Percentiles rank a stretch among this genome's conserved stretches.
Evolutionary conservation across 2,888 invertebrate species (phyloP).

Genomic region (Cheilosia vernalis): DNA sequence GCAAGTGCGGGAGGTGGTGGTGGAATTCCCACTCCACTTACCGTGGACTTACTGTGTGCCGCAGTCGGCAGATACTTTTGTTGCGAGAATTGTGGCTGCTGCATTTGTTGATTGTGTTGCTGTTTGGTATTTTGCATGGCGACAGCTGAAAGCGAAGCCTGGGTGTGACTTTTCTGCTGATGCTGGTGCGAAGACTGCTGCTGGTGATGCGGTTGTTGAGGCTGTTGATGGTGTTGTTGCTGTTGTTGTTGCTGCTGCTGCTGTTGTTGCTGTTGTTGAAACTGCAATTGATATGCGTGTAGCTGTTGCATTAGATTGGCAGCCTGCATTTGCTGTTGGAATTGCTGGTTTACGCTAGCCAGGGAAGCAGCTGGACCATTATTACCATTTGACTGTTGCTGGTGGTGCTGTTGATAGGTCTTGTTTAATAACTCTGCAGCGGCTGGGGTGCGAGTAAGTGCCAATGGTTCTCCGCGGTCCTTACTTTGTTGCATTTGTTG

Average conservation of each 20-base stretch:
- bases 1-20: conserved; percentile 76
- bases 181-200: conserved; percentile 77
- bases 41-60: conserved; percentile 67
- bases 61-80: conserved; percentile 77
- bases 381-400: conserved; percentile 79
- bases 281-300: conserved; percentile 79
- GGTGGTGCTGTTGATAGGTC: conserved; percentile 78
- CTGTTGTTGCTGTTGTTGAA: conserved; percentile 83
- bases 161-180: conserved; percentile 73
- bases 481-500: conserved; percentile 79
- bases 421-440: conserved; percentile 79
- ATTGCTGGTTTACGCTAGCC: conserved; percentile 76
- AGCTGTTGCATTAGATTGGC: conserved; percentile 79
- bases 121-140: conserved; percentile 62
- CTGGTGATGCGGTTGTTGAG: conserved; percentile 76
- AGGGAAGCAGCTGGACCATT: conserved; percentile 76
- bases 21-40: conserved; percentile 66
- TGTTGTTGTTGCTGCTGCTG: conserved; percentile 72
- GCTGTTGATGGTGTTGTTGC: conserved; percentile 81
- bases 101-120: conserved; percentile 75
- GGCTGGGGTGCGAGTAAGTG: conserved; percentile 80
- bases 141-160: conserved; percentile 59
- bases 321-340: conserved; percentile 79
- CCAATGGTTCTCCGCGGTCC: conserved; percentile 78
- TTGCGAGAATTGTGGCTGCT: conserved; percentile 74